Percentiles rank a stretch among this genome's conserved stretches.
phyloP scores from a whole-genome alignment of 2,888 invertebrate species.

The Reticulitermes lucifugus region DNA sequence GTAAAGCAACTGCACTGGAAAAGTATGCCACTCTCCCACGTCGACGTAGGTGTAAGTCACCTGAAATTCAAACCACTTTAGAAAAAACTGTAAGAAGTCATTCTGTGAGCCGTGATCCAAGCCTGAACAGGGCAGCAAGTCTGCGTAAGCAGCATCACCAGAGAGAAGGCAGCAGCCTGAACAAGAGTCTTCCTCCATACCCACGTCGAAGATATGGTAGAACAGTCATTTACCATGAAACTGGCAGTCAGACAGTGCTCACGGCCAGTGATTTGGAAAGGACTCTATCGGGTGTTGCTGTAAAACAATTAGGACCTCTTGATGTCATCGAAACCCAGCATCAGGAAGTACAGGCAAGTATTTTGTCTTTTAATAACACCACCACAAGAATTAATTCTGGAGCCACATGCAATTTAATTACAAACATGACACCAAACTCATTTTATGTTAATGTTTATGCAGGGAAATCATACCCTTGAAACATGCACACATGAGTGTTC shows the following conservation, averaged over 20 bases:
- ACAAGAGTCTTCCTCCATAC: constrained; percentile 66
- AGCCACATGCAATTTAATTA: no score
- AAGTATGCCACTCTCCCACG: constrained; percentile 85
- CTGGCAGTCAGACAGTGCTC: constrained; percentile 80
- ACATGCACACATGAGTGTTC: no score
- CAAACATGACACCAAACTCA: no score
- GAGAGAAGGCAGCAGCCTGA: constrained; percentile 47
- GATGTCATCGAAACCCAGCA: constrained; percentile 28
- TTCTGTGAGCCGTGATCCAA: constrained; percentile 57
- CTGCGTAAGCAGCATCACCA: constrained; percentile 54
- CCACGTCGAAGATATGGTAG: constrained; percentile 63
- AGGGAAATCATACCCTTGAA: no score
- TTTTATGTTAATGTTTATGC: no score
- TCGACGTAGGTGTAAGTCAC: constrained; percentile 74
- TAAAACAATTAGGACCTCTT: constrained; percentile 57
- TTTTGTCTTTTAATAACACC: no score
- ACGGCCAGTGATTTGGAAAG: constrained; percentile 79
- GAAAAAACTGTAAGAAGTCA: constrained; percentile 47
- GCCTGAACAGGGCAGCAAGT: constrained; percentile 58
- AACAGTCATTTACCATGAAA: constrained; percentile 85
- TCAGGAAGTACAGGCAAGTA: constrained; percentile 51
- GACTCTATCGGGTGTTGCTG: constrained; percentile 72
- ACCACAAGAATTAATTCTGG: no score
- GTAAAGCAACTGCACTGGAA: constrained; percentile 70
- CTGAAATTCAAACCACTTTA: constrained; percentile 62